Evolutionary conservation across 2,797 vertebrate species (phyloP), one percentile per base, ranked within the genome.

Genomic region (Pipistrellus pygmaeus): DNA sequence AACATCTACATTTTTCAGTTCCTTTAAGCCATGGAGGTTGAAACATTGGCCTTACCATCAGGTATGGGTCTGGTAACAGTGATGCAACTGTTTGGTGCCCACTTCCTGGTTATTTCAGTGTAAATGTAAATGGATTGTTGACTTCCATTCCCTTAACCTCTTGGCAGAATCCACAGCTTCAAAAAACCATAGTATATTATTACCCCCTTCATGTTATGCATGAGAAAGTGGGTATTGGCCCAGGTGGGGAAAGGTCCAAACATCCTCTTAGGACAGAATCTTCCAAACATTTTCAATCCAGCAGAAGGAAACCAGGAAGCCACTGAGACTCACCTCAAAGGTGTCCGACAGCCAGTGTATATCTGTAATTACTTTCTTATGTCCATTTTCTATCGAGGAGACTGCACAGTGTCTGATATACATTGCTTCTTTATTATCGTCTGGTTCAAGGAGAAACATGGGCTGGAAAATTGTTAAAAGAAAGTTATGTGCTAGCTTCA

Each of bases 281-380:
- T 78, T 78, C 23, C 8, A 21, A 92, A 69, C 60, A 75, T 72
- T 60, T 66, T 57, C 48, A 95, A 8, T 75, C 10, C 48, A 96
- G 83, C 32, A 75, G 38, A 64, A 90, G 87, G 92, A 60, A 93
- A 95, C 46, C 30, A 75, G 8, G 83, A 35, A 81, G 51, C 57
- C 64, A 78, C 69, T 48, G 44, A 73, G 82, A 95, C 96, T 97
- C 97, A 99, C 99, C 99, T 99, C 98, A 93, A 98, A 99, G n/a
- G 96, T 97, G 84, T 98, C 96, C 18, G 99, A 98, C 89, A 99
- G 98, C 99, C 99, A 99, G 1, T 99, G 98, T 91, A 99, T 96
- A 87, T 99, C 99, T 62, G 99, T 99, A 96, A 99, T 97, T 32
- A 98, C 32, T 53, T 98, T 98, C 98, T 98, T 98, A 96, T 99